These are phyloP conservation scores for Hypercompe scribonia DNA, from an alignment of 2,888 invertebrate genomes.

Conservation along the genomic window DNA sequence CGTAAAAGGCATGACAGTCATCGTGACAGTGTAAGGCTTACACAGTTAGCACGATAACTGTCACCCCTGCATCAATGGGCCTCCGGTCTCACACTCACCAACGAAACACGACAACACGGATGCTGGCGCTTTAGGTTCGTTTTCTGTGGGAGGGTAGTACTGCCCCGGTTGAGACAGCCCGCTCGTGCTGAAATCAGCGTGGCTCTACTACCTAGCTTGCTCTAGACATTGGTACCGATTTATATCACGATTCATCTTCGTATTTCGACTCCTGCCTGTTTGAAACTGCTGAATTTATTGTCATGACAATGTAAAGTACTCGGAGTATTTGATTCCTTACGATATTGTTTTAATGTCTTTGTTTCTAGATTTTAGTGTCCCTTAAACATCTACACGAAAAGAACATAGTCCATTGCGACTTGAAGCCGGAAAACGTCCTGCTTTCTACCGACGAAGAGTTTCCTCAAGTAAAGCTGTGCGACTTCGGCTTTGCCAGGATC, in stretches of 20 bases:
- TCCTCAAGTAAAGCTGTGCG: slow-evolving; percentile 99
- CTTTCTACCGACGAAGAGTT: slow-evolving; percentile 97
- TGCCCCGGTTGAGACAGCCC: too few relatives aligned
- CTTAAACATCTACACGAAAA: slow-evolving; percentile 98
- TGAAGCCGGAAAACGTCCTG: slow-evolving; percentile 99
- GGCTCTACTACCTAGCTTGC: too few relatives aligned
- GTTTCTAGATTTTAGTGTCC: slow-evolving; percentile 95
- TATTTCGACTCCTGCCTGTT: too few relatives aligned
- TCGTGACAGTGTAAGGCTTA: too few relatives aligned
- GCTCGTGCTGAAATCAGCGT: too few relatives aligned
- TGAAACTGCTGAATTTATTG: neutral
- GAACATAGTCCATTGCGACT: slow-evolving; percentile 99
- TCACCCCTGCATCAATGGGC: too few relatives aligned
- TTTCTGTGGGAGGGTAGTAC: too few relatives aligned
- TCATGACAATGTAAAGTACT: neutral
- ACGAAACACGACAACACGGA: too few relatives aligned
- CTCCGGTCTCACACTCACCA: too few relatives aligned
- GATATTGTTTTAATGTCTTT: neutral
- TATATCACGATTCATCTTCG: neutral
- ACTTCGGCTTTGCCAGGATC: slow-evolving; percentile 99
- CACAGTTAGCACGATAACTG: too few relatives aligned
- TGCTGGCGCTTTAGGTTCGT: too few relatives aligned
- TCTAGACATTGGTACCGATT: neutral
- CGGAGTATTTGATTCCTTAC: neutral
- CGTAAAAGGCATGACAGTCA: too few relatives aligned